Conservation (phyloP, 2,888 invertebrate species). For the Phyllotreta striolata region DNA sequence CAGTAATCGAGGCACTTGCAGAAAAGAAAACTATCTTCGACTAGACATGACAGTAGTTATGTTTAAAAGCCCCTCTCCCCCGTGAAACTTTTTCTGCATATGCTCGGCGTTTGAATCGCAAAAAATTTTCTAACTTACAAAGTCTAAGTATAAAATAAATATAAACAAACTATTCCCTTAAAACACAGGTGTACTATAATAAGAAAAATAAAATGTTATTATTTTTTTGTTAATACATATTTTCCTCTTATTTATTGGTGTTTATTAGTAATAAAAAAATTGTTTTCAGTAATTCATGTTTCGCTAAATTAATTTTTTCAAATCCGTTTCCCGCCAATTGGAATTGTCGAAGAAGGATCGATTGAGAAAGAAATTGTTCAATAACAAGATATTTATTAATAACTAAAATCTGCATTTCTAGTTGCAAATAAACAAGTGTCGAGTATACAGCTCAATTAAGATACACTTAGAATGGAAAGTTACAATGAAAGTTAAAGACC, state of each 20-base stretch:
- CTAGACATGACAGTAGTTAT: neutral
- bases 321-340: neutral
- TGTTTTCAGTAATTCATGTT: conserved; percentile 10
- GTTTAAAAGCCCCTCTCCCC: too few species aligned
- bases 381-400: conserved; percentile 48
- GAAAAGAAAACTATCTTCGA: neutral
- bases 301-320: too few species aligned
- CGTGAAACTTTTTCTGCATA: too few species aligned
- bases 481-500: conserved; percentile 23
- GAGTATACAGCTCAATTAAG: conserved; percentile 43
- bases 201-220: conserved; percentile 17
- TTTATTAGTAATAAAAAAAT: conserved; percentile 18
- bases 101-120: neutral
- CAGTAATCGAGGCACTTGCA: neutral
- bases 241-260: conserved; percentile 26
- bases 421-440: conserved; percentile 49
- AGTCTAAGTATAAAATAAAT: conserved; percentile 4
- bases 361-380: conserved; percentile 30
- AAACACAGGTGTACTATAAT: neutral
- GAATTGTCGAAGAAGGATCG: neutral
- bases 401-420: conserved; percentile 46
- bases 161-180: conserved; percentile 25
- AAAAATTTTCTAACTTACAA: conserved; percentile 2
- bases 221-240: conserved; percentile 18
- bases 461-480: conserved; percentile 17